Conservation (phyloP, 2,888 invertebrate species). For the Plebejus melissa region DNA sequence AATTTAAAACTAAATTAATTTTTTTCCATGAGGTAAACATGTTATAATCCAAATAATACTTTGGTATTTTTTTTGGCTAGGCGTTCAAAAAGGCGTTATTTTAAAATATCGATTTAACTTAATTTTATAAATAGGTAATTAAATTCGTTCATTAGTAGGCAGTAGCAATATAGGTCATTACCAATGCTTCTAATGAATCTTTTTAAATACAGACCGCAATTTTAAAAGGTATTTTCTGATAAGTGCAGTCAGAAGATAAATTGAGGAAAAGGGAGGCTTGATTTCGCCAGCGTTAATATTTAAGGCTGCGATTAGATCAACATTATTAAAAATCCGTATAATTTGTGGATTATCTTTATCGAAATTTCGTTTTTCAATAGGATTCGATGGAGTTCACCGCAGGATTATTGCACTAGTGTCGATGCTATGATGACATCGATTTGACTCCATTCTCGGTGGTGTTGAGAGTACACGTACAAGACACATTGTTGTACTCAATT, state of each 20-base stretch:
- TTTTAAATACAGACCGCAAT: neutral
- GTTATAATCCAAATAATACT: too few species aligned
- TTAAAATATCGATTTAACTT: too few species aligned
- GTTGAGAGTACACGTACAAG: too few species aligned
- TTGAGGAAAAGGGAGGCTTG: conserved; percentile 1
- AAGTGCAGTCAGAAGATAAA: neutral
- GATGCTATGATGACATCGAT: neutral
- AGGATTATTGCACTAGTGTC: too few species aligned
- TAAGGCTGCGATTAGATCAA: neutral
- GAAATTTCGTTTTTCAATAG: neutral
- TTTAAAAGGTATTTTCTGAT: neutral
- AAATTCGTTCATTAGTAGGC: too few species aligned
- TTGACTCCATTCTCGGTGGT: neutral
- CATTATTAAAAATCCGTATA: neutral
- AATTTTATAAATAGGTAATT: too few species aligned
- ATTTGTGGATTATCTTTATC: neutral
- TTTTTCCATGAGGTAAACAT: too few species aligned
- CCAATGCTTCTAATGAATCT: too few species aligned
- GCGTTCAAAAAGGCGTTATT: too few species aligned
- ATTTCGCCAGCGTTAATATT: neutral
- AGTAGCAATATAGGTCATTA: too few species aligned
- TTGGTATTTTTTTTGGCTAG: too few species aligned
- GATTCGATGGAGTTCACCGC: neutral
- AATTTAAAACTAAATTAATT: too few species aligned
- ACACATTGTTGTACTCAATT: neutral